These are phyloP conservation scores for Etheostoma cragini DNA, from an alignment of 2,113 vertebrate genomes.

Conservation along the genomic window DNA sequence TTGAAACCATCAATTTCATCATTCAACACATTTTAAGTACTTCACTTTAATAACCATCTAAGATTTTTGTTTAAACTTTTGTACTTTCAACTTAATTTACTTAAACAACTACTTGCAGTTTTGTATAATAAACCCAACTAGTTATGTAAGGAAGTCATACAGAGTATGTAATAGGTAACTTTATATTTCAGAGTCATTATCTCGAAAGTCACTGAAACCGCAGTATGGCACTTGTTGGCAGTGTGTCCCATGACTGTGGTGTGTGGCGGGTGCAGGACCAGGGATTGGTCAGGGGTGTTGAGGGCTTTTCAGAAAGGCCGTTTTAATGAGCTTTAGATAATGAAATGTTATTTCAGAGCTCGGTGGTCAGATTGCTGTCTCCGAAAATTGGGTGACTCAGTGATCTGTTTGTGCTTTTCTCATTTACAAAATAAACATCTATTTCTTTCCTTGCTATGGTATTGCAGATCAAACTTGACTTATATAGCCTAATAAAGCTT, in stretches of 20 bases:
- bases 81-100: background rate
- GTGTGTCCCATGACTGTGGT: conserved; percentile 38
- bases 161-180: background rate
- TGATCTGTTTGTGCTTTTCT: conserved; percentile 64
- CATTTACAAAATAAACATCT: conserved; percentile 71
- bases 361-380: conserved; percentile 50
- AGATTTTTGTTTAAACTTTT: background rate
- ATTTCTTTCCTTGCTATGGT: conserved; percentile 48
- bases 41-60: too few relatives aligned
- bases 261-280: conserved; percentile 18
- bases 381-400: conserved; percentile 52
- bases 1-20: conserved; percentile 9
- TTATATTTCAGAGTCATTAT: conserved; percentile 11
- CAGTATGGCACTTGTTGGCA: conserved; percentile 31
- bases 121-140: background rate
- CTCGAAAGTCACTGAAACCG: conserved; percentile 16
- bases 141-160: background rate
- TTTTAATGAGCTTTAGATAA: conserved; percentile 75
- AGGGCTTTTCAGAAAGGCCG: conserved; percentile 50
- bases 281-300: conserved; percentile 38
- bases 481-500: conserved; percentile 70
- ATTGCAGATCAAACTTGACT: conserved; percentile 68
- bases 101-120: background rate
- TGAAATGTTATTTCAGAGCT: conserved; percentile 71
- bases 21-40: conserved; percentile 6